These are phyloP conservation scores for Trileptium ribeirensis DNA, from an alignment of 2,888 invertebrate genomes.

Conservation along the genomic window DNA sequence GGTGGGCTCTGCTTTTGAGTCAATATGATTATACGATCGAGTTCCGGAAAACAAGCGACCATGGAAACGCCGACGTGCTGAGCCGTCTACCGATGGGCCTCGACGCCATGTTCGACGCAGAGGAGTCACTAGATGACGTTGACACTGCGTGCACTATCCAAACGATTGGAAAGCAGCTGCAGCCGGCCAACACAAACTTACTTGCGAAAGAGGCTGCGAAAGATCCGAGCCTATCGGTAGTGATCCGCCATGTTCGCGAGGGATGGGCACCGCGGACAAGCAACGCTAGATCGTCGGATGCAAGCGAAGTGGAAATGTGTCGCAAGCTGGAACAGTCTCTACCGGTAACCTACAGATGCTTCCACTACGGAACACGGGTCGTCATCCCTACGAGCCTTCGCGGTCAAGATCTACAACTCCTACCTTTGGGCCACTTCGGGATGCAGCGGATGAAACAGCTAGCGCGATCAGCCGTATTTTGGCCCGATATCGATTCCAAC, in stretches of 20 bases:
- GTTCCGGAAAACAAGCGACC: constrained; percentile 19
- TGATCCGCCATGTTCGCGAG: neutral
- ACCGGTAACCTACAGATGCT: constrained; percentile 34
- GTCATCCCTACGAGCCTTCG: neutral
- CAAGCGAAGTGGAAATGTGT: neutral
- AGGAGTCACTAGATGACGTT: constrained; percentile 21
- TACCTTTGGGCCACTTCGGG: neutral
- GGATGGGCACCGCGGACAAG: constrained; percentile 10
- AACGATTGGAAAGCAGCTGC: neutral
- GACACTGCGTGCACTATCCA: neutral
- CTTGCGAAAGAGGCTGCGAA: neutral
- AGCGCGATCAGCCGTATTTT: neutral
- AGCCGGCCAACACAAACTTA: neutral
- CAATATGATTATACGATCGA: neutral
- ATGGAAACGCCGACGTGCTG: constrained; percentile 32
- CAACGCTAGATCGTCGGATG: neutral
- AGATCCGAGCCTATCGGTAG: neutral
- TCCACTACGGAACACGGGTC: constrained; percentile 13
- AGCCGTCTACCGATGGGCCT: constrained; percentile 26
- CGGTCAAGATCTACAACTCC: neutral
- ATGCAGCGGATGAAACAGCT: neutral
- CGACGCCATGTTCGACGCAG: constrained; percentile 20
- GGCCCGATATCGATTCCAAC: constrained; percentile 13
- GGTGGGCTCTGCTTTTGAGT: constrained; percentile 28
- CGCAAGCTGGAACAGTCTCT: neutral